Conservation (phyloP, 30 jellyfish, hydroid and myxozoan species). For the Aurelia sp. region DNA sequence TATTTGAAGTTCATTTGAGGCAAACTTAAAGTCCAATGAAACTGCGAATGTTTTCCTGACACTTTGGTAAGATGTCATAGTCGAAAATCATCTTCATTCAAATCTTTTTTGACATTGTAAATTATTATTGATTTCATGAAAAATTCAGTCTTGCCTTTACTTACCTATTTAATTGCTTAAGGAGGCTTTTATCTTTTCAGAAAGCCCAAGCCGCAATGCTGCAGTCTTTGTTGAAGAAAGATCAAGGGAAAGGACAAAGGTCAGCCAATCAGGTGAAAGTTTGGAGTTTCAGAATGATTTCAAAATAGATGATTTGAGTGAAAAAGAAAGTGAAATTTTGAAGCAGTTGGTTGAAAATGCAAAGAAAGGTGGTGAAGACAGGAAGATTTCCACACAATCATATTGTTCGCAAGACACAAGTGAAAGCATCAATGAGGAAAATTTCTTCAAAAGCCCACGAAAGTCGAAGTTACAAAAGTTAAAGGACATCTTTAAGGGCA, state of each 20-base stretch:
- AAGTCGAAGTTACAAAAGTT: constrained; percentile 44
- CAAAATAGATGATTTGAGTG: constrained; percentile 2
- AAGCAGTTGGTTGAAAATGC: constrained; percentile 48
- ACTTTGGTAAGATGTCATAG: no score
- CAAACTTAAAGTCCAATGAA: no score
- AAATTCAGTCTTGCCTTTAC: no score
- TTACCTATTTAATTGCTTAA: no score
- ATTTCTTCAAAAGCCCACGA: background rate
- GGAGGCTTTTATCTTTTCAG: no score
- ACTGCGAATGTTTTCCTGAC: no score
- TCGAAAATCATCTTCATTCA: no score
- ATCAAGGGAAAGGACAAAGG: background rate
- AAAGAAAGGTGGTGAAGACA: constrained; percentile 6
- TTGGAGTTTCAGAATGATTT: background rate
- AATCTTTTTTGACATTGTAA: no score
- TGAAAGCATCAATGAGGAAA: background rate
- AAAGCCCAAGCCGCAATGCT: no score
- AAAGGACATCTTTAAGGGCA: constrained; percentile 21
- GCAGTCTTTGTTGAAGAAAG: no score
- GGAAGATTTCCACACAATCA: constrained; percentile 7
- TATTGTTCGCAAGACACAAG: constrained; percentile 15
- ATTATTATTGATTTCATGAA: no score
- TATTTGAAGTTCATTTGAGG: no score
- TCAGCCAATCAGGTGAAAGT: background rate
- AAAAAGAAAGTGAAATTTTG: constrained; percentile 51